phyloP scores from a whole-genome alignment of 2,888 invertebrate species.

The Heliconius cydno region DNA sequence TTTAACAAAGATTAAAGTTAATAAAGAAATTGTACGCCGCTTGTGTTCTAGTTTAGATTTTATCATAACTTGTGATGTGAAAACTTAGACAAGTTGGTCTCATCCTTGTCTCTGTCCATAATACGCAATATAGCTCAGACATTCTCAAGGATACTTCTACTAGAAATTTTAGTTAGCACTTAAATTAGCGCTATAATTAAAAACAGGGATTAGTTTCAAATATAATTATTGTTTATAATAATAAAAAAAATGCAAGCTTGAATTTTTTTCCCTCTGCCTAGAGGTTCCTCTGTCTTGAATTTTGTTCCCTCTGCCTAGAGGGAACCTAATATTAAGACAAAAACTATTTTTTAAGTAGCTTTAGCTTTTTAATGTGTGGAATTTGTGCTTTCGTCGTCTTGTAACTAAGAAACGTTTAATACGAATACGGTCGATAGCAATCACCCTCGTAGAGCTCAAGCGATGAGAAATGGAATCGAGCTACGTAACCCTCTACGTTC shows the following conservation, averaged over 20 bases:
- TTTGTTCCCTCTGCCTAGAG: too few species aligned
- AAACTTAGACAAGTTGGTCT: conserved; percentile 17
- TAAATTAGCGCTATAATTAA: not conserved
- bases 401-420: not conserved
- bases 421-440: not conserved
- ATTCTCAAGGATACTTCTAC: not conserved
- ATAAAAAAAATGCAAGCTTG: too few species aligned
- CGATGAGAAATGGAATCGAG: not conserved
- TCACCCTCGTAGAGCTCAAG: conserved; percentile 5
- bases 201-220: too few species aligned
- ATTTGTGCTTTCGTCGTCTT: not conserved
- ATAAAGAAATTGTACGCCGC: not conserved
- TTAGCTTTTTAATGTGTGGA: not conserved
- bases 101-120: not conserved
- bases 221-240: too few species aligned
- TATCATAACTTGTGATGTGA: conserved; percentile 17
- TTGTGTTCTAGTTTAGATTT: conserved; percentile 2
- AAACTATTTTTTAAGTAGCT: not conserved
- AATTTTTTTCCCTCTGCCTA: too few species aligned
- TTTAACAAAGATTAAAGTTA: not conserved
- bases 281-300: too few species aligned
- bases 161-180: not conserved
- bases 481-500: not conserved
- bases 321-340: too few species aligned
- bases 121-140: not conserved